Evolutionary conservation across 1,140 invertebrate genomes (phyloP).

Genomic region (Intoshia linei): DNA sequence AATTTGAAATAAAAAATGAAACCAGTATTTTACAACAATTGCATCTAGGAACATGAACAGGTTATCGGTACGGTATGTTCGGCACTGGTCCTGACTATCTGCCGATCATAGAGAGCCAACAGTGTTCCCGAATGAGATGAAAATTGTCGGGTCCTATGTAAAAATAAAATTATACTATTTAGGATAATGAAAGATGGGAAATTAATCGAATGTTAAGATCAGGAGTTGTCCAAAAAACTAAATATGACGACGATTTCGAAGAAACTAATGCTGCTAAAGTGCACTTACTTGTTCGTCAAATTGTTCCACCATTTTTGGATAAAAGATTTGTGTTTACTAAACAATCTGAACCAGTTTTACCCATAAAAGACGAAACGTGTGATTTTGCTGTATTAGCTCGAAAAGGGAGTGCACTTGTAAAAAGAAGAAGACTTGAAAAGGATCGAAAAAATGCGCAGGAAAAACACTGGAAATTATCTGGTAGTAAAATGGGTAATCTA

Average conservation of each 20-base stretch:
- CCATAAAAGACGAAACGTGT: constrained; percentile 64
- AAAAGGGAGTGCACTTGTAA: constrained; percentile 60
- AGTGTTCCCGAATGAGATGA: background rate
- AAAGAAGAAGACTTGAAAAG: constrained; percentile 64
- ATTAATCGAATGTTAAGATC: constrained; percentile 81
- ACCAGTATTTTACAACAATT: no score
- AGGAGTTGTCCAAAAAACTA: constrained; percentile 56
- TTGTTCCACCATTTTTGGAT: constrained; percentile 88
- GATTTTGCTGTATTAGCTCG: constrained; percentile 81
- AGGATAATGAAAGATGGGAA: constrained; percentile 90
- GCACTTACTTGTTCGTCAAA: constrained; percentile 59
- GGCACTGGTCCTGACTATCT: background rate
- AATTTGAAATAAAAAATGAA: background rate
- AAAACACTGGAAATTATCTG: constrained; percentile 91
- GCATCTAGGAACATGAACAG: background rate
- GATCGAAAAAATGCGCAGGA: constrained; percentile 78
- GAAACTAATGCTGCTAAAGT: constrained; percentile 59
- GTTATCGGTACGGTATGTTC: background rate
- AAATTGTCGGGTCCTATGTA: background rate
- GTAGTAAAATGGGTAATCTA: constrained; percentile 75
- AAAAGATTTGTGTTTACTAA: constrained; percentile 94
- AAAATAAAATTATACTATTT: constrained; percentile 5
- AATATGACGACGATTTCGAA: constrained; percentile 63
- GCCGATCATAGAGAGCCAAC: background rate
- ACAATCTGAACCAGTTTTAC: constrained; percentile 75